Evolutionary conservation across 1,140 invertebrate genomes (phyloP), one percentile per base, ranked within the genome.

Genomic region (Nymphalis io): DNA sequence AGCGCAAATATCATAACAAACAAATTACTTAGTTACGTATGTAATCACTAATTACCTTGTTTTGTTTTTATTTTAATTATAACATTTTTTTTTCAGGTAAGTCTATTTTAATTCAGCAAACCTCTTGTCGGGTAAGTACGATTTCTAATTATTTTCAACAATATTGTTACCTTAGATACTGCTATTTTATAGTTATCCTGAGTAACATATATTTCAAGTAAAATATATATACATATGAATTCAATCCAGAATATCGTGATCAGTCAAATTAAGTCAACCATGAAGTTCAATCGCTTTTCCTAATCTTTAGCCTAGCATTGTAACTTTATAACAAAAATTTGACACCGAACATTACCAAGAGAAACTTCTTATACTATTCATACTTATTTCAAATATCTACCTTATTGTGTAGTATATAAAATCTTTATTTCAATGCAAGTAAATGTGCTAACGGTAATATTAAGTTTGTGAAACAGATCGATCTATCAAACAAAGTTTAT

Each of bases 401-500:
- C 13, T 42, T 53, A 61, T 59, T 21, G 8, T 10, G 15, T 40
- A 23, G 44, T 8, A n/a, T 42, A 74, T 78, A 73, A 74, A 53
- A 63, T 40, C 40, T 5, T 13, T 18, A 38, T 60, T 70, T 16
- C 18, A 66, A 51, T 66, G 2, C n/a, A 58, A 20, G 5, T 12
- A 51, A 33, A 1, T 20, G n/a, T 11, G 27, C 21, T 62, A 55
- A 69, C 51, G 21, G 63, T 64, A 73, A 40, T 73, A 48, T 46
- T 67, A 72, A 72, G 3, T 60, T 70, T 74, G 77, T 75, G 27
- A 68, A 63, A 66, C 70, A 59, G 55, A 71, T 38, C 78, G 68
- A 88, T 88, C 83, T 75, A 86, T 88, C 85, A 85, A 81, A 82
- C 70, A 70, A 75, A 80, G 74, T 82, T 79, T 84, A 83, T 84